Evolutionary conservation across 2,888 invertebrate genomes (phyloP), one percentile per base, ranked within the genome.

Genomic region (Pammene fasciana): DNA sequence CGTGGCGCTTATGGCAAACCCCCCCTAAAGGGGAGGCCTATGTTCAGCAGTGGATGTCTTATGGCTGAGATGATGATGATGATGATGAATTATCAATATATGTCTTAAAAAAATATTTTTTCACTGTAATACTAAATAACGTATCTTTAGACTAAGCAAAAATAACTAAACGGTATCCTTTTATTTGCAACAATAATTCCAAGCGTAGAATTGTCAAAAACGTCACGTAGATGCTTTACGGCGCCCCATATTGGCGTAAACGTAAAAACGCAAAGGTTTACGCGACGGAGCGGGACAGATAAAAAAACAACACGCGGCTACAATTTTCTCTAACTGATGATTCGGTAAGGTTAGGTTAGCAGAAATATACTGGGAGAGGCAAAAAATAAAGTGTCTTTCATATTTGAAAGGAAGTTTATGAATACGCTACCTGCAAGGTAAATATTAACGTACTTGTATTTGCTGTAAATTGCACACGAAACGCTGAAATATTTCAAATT

Each of bases 171-270:
- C 26, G n/a, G 16, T 11, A 4, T 41, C 0, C 5, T 45, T 43
- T 60, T 67, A 65, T 56, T 59, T 66, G 48, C 26, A 26, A 66
- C 55, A 48, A 55, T 61, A 52, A 67, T 60, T 16, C 36, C 45
- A 34, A 52, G 34, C 61, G 38, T 7, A 73, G 76, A 78, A 81
- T 88, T 87, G 86, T 86, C 86, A 87, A 88, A 89, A 86, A 86
- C 84, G 87, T 89, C 90, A 90, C 90, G 90, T 89, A 84, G 78
- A 72, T 77, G 79, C 83, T 90, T 90, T 90, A 90, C 84, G 85
- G 79, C 79, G 78, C 81, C 76, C 82, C 86, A 83, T 85, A 86
- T 88, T 85, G 82, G 83, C 88, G 85, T 89, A 89, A 89, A 83
- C 88, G 85, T 89, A 89, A 89, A 89, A 90, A 57, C 57, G 43